Conservation (phyloP, 2,113 vertebrate species). For the Isichthys henryi region DNA sequence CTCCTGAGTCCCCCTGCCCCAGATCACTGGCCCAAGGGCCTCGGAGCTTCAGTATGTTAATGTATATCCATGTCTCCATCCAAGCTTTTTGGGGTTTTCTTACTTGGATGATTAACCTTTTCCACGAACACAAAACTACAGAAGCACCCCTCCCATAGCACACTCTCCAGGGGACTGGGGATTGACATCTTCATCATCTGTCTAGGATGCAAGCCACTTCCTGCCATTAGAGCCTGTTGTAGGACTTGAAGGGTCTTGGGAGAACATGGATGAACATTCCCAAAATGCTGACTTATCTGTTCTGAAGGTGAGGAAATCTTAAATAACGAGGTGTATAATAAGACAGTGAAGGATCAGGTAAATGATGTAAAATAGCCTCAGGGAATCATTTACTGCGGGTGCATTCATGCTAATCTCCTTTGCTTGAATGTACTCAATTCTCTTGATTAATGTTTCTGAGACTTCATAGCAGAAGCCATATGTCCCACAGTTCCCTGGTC, state of each 20-base stretch:
- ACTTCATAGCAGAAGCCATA: conserved; percentile 1
- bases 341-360: not conserved
- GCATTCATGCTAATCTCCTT: not conserved
- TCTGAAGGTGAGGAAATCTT: not conserved
- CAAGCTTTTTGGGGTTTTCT: not conserved
- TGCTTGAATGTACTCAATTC: not conserved
- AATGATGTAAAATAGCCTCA: not conserved
- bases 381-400: not conserved
- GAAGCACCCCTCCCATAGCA: conserved; percentile 15
- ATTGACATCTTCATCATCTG: not conserved
- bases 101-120: not conserved
- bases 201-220: not conserved
- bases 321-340: not conserved
- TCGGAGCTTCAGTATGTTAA: not conserved
- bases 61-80: not conserved
- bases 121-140: conserved; percentile 15
- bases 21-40: not conserved
- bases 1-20: not conserved
- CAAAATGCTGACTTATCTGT: not conserved
- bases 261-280: not conserved
- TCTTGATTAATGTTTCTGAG: not conserved
- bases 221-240: not conserved
- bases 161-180: conserved; percentile 1
- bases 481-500: not conserved
- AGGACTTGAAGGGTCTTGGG: not conserved